Evolutionary conservation across 1,140 invertebrate species (phyloP).

Genomic region (Conopomorpha cramerella): DNA sequence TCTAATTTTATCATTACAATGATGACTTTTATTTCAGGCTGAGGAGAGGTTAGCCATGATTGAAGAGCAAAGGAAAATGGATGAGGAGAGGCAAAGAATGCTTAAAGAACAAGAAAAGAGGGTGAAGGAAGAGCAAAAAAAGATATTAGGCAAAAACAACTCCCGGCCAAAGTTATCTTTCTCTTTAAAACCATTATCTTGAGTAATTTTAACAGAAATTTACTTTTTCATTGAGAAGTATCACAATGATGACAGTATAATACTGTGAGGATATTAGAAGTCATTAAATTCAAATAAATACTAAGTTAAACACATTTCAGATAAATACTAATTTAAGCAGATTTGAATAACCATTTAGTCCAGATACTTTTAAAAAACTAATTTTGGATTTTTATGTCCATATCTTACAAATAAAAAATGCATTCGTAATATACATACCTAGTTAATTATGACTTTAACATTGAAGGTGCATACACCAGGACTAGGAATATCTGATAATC

Average conservation of each 20-base stretch:
- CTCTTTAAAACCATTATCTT: constrained; percentile 77
- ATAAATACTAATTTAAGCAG: background rate
- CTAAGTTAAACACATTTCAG: background rate
- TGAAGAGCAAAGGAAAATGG: constrained; percentile 94
- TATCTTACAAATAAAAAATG: too few species aligned
- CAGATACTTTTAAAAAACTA: background rate
- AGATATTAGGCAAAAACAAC: constrained; percentile 96
- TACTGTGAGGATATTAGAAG: too few species aligned
- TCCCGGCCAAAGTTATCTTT: constrained; percentile 95
- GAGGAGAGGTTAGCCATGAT: constrained; percentile 96
- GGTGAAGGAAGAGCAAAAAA: constrained; percentile 93
- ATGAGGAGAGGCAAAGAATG: constrained; percentile 91
- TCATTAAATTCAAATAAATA: too few species aligned
- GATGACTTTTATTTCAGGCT: constrained; percentile 67
- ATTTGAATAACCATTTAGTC: background rate
- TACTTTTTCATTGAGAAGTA: background rate
- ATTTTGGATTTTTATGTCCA: background rate
- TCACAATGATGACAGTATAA: too few species aligned
- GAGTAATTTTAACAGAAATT: background rate
- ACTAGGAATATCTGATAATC: too few species aligned
- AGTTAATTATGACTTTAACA: too few species aligned
- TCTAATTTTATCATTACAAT: constrained; percentile 3
- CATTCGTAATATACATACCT: too few species aligned
- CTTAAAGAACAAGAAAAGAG: constrained; percentile 91
- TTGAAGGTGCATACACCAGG: too few species aligned